phyloP scores from a whole-genome alignment of 2,888 invertebrate genomes.

The Bursaphelenchus okinawaensis region DNA sequence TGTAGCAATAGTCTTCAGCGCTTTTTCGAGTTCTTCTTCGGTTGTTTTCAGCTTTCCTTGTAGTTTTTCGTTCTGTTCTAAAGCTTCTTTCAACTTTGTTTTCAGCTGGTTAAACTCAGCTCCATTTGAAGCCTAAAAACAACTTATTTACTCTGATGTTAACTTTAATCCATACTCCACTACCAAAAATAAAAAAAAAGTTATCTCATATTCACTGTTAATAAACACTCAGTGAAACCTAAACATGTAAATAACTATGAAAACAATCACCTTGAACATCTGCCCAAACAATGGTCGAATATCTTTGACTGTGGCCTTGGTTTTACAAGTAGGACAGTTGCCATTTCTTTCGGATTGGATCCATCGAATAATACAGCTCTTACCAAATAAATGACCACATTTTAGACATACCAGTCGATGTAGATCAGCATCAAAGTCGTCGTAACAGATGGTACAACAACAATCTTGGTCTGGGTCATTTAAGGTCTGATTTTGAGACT shows the following conservation, averaged over 20 bases:
- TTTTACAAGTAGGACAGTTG: conserved; percentile 60
- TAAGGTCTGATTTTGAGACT: background rate
- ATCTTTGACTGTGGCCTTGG: conserved; percentile 57
- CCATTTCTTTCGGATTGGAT: conserved; percentile 47
- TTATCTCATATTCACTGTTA: no score
- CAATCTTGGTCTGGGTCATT: background rate
- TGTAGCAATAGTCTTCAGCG: background rate
- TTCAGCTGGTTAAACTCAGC: background rate
- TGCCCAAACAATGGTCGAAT: conserved; percentile 55
- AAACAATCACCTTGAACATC: background rate
- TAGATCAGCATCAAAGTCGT: conserved; percentile 67
- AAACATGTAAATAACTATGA: no score
- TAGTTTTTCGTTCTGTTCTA: background rate
- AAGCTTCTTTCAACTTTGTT: background rate
- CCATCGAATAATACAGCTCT: conserved; percentile 61
- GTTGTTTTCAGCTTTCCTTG: background rate
- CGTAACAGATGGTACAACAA: conserved; percentile 12
- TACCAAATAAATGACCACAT: conserved; percentile 88
- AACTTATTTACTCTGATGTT: no score
- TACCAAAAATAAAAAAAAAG: no score
- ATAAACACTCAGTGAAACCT: no score
- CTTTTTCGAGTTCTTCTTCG: background rate
- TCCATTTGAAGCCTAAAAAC: background rate
- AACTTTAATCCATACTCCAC: no score
- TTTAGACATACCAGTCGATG: conserved; percentile 79